These are phyloP conservation scores for Montipora cactus DNA, from an alignment of 64 coral and sea anemone species.

Conservation along the genomic window DNA sequence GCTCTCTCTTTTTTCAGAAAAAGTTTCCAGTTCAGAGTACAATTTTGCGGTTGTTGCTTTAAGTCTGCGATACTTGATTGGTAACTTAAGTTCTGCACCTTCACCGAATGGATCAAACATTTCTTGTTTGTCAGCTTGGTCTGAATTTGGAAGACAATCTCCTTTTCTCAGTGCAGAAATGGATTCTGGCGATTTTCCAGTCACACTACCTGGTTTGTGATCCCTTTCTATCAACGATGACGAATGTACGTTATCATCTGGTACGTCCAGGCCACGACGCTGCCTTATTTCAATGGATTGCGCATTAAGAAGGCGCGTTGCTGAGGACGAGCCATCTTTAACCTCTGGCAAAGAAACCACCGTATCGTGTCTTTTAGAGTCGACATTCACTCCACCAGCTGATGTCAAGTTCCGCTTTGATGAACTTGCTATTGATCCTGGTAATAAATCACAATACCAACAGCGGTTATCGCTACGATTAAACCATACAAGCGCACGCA, in stretches of 20 bases:
- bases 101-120: constrained; percentile 20
- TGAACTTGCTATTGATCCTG: neutral
- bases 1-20: neutral
- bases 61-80: constrained; percentile 36
- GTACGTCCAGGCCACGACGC: too few species aligned
- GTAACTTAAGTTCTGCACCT: constrained; percentile 2
- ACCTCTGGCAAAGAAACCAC: neutral
- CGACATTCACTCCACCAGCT: neutral
- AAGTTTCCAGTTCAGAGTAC: constrained; percentile 13
- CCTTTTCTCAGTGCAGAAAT: neutral
- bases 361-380: neutral
- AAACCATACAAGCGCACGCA: too few species aligned
- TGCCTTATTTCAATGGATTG: neutral
- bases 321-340: neutral
- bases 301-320: neutral
- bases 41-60: constrained; percentile 4
- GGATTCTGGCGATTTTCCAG: neutral
- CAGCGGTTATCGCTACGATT: too few species aligned
- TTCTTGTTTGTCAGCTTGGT: neutral
- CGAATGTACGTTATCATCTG: neutral
- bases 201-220: neutral
- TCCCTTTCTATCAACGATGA: neutral
- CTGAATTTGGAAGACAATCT: neutral
- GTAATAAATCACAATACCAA: too few species aligned
- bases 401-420: neutral